Base-by-base conservation (phyloP, 2,113 vertebrate genomes). In the Haliaeetus leucogaster region DNA sequence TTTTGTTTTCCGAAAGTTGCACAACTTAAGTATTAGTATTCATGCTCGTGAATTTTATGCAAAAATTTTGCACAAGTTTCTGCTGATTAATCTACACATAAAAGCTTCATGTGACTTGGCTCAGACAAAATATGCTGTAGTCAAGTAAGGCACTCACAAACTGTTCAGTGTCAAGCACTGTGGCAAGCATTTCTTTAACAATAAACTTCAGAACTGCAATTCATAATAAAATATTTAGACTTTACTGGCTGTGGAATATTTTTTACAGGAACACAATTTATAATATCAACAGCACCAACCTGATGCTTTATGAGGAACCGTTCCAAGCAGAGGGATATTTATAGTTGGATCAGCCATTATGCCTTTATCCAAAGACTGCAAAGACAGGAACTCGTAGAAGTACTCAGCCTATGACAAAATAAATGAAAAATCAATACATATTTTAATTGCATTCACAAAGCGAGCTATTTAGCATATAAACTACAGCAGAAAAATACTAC, bases 341-440 rank as follows among this genome's bases (percentile, higher is more conserved):
- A 99, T 97, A 4, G 98, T 98, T 85, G 99, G 99, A 92, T 99
- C 98, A 90, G 99, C 98, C 99, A 99, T 99, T 97, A 99, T 98
- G 96, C 98, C 98, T 98, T 98, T 99, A 97, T 99, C 99, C 98
- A 99, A 89, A 70, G 99, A 99, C 20, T 97, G 99, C 89, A 99
- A 98, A 50, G 98, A 98, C 97, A 99, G 98, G 97, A 99, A 99
- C 94, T 99, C 99, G 9, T 99, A 99, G 97, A 99, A 99, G 97
- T 98, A 99, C 91, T 99, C 98, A 30, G 98, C 98, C 99, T 99
- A 81, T 58, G 97, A 98, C 47, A 97, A 94, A 98, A 97, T 63
- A 77, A 87, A 91, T 80, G 20, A 79, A 93, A 82, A 91, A n/a
- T 86, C 3, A 11, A 12, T 43, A 43, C 29, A 38, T 68, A 82